Conservation (phyloP, 1,140 invertebrate species). For the Phthorimaea operculella region DNA sequence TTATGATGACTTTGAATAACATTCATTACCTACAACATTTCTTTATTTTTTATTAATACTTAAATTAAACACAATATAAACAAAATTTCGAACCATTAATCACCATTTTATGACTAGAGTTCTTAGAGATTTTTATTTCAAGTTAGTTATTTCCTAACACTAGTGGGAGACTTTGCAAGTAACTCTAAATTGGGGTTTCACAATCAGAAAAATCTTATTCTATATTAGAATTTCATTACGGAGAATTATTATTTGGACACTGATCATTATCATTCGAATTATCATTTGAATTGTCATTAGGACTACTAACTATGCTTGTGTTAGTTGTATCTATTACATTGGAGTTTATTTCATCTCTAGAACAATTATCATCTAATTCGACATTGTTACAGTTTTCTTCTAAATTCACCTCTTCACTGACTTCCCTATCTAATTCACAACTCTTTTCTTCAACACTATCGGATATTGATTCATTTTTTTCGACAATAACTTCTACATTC, state of each 20-base stretch:
- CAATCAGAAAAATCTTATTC: constrained; percentile 16
- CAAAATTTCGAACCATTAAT: background rate
- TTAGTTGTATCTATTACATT: constrained; percentile 40
- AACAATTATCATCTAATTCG: constrained; percentile 18
- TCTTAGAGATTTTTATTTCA: background rate
- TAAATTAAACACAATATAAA: no score
- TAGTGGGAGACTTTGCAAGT: constrained; percentile 24
- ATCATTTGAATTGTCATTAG: constrained; percentile 52
- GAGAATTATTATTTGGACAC: constrained; percentile 2
- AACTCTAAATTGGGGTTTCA: constrained; percentile 23
- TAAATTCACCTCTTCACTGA: constrained; percentile 32
- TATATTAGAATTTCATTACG: background rate
- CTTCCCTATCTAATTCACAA: constrained; percentile 20
- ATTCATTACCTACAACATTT: no score
- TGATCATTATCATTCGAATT: constrained; percentile 41
- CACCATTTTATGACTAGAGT: background rate
- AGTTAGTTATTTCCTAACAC: constrained; percentile 10
- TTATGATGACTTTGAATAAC: no score
- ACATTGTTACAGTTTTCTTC: constrained; percentile 23
- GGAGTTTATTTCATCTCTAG: constrained; percentile 52
- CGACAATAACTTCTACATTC: constrained; percentile 46
- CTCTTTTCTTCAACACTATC: constrained; percentile 22
- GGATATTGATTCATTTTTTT: constrained; percentile 40
- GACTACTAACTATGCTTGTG: constrained; percentile 30
- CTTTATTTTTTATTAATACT: no score